Percentiles rank a stretch among this genome's conserved stretches.
Evolutionary conservation across 2,888 invertebrate genomes (phyloP).

Genomic region (Apoda limacodes): DNA sequence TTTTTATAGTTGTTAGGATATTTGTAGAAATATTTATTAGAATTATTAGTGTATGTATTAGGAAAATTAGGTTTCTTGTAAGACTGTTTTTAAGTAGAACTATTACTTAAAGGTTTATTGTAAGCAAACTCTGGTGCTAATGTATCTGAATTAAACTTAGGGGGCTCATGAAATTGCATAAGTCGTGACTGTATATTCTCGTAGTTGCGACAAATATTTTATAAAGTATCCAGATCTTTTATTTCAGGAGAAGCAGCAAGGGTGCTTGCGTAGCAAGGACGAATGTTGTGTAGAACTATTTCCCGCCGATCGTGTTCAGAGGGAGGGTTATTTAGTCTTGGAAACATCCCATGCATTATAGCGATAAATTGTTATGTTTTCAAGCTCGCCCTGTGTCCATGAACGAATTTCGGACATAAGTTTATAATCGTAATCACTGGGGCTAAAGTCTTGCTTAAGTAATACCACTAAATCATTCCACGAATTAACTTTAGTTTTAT

Average conservation of each 20-base stretch:
- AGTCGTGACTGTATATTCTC: slow-evolving; percentile 12
- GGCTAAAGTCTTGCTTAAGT: slow-evolving; percentile 11
- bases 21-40: not conserved
- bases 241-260: slow-evolving; percentile 10
- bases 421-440: slow-evolving; percentile 14
- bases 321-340: slow-evolving; percentile 7
- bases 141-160: slow-evolving; percentile 6
- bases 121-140: slow-evolving; percentile 16
- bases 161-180: slow-evolving; percentile 13
- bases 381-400: slow-evolving; percentile 14
- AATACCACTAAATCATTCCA: slow-evolving; percentile 9
- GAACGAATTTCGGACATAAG: slow-evolving; percentile 14
- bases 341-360: slow-evolving; percentile 16
- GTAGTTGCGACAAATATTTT: slow-evolving; percentile 11
- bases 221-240: slow-evolving; percentile 3
- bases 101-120: not conserved
- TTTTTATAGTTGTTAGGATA: no score
- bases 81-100: no score
- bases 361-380: slow-evolving; percentile 16
- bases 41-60: slow-evolving; percentile 1
- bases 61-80: no score
- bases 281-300: slow-evolving; percentile 14
- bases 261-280: slow-evolving; percentile 13
- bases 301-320: slow-evolving; percentile 15
- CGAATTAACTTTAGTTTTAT: slow-evolving; percentile 5